Base-by-base conservation (phyloP, 1,140 invertebrate genomes). In the Panonychus citri region DNA sequence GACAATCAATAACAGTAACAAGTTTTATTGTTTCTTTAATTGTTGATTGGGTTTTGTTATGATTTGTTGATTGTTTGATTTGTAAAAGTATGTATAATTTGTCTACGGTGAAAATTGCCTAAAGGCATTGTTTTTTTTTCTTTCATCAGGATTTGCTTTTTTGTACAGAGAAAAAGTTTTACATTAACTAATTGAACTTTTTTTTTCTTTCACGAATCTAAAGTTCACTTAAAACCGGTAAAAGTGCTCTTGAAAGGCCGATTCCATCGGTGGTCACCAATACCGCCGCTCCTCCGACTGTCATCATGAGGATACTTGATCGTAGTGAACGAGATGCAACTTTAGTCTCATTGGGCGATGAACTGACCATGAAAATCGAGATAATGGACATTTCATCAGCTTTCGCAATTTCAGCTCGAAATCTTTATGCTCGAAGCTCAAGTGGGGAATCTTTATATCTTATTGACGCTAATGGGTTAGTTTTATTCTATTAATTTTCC, bases 381-480 rank as follows among this genome's bases (percentile, higher is more conserved):
- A 68, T 73, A 21, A 57, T 57, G 59, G 71, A 74, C 58, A 59
- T 61, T 3, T 66, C 13, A 54, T 62, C 68, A 54, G 69, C 71
- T 10, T 73, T 74, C 63, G 73, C 69, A 15, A 72, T 75, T 26
- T 73, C 74, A 65, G 73, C 71, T 17, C 62, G 71, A 19, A 75
- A 74, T 60, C 60, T 75, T 40, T 72, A 74, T 64, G 73, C 73
- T 1, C 58, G 71, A 49, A 74, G 72, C 46, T 69, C 73, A 52
- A 71, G 70, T 61, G 72, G 72, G 28, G 73, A 75, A 61, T 65
- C 72, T 0, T 61, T 75, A 42, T 71, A 71, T 37, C 65, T 75
- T 0, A 69, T 75, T 59, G 73, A 75, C 58, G 68, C 69, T 53
- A 65, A 69, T 56, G 73, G 73, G 71, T 73, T 63, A 64, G 63